Evolutionary conservation across 2,888 invertebrate genomes (phyloP), one percentile per base, ranked within the genome.

Genomic region (Nycteola revayana): DNA sequence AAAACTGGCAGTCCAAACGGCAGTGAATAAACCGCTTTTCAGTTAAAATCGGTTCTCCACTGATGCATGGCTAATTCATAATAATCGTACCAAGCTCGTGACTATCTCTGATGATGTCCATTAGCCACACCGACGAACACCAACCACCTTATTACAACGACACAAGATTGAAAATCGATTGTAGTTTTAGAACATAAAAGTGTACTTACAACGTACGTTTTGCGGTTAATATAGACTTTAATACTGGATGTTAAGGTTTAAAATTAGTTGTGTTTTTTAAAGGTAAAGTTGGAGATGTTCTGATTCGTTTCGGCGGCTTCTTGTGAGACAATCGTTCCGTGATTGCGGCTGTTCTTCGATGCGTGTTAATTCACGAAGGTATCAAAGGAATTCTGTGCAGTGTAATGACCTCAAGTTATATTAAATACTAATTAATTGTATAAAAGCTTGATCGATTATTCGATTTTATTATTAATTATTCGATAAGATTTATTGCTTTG

Each of bases 51-150:
- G 35, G 42, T 47, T 47, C 58, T 52, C 57, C 49, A 51, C 60
- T 55, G 47, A 55, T 70, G 60, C 75, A 74, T 63, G 51, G 62
- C 75, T 75, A 77, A 79, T 79, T 75, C 74, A 67, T 78, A 77
- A 78, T 79, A 75, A 75, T 74, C 74, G 63, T 58, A 47, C 55
- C 36, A 45, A 43, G 42, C 33, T 66, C 68, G 65, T 63, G 70
- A 70, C 66, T 63, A 67, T 71, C 58, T 43, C 32, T 39, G 54
- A 48, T 51, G 40, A 47, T 36, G 49, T 50, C 46, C 50, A 49
- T 47, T 60, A 49, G 45, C 44, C 31, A 37, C 36, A 42, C 30
- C 9, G 37, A 22, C 11, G 20, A 9, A 11, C 24, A 36, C 14
- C 37, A 41, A 18, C 17, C 49, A 42, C 38, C 35, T 58, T 40